phyloP scores from a whole-genome alignment of 1,140 invertebrate species.

The Propsilocerus akamusi region DNA sequence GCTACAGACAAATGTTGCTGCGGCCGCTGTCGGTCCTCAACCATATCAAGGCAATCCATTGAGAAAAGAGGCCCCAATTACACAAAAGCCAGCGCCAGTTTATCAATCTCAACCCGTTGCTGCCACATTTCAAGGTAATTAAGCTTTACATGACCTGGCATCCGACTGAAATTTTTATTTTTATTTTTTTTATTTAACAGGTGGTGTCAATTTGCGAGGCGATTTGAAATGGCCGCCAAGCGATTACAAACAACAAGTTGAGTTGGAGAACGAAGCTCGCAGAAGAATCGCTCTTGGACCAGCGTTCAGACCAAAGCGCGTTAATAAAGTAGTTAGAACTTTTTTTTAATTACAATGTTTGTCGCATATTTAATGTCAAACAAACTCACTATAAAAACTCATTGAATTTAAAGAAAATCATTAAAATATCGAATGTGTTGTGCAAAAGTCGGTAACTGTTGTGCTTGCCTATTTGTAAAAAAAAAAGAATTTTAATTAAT shows the following conservation, averaged over 20 bases:
- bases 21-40: conserved; percentile 6
- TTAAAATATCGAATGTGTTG: too few relatives aligned
- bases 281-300: conserved; percentile 49
- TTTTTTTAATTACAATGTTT: too few relatives aligned
- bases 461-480: too few relatives aligned
- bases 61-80: conserved; percentile 45
- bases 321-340: conserved; percentile 17
- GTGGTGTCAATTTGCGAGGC: conserved; percentile 58
- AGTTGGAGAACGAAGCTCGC: conserved; percentile 50
- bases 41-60: conserved; percentile 36
- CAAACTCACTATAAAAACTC: not conserved
- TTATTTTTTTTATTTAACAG: conserved; percentile 15
- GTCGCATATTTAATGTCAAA: not conserved
- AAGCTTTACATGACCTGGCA: not conserved
- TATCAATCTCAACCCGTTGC: conserved; percentile 47
- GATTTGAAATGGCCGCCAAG: conserved; percentile 70
- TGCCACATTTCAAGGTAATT: conserved; percentile 37
- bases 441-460: too few relatives aligned
- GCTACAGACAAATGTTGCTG: not conserved
- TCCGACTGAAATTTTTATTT: conserved; percentile 1
- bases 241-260: conserved; percentile 47
- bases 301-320: conserved; percentile 44
- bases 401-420: not conserved
- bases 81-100: conserved; percentile 44
- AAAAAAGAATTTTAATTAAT: too few relatives aligned